Base-by-base conservation (phyloP, 2,888 invertebrate species). In the Papilio protenor region DNA sequence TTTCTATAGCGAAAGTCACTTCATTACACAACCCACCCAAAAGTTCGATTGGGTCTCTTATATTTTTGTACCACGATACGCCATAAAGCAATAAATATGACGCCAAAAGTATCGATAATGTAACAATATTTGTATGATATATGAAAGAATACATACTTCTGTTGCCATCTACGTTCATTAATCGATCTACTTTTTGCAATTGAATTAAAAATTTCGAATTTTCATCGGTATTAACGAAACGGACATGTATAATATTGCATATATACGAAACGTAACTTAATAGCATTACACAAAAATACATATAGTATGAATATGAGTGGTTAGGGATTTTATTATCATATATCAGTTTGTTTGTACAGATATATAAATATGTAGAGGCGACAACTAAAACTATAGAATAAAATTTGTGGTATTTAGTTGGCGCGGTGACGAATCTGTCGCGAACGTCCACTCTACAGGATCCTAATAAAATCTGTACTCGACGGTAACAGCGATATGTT, bases 101-200 rank as follows among this genome's bases (percentile, higher is more conserved):
- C 23, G 85, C 33, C 18, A 80, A 4, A 3, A 81, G 49, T 40
- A 81, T 74, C 74, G 70, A 11, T 11, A 87, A 2, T 2, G 75
- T 23, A 5, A 86, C 57, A 23, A 79, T 87, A 10, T 80, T 79
- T 33, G 79, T 80, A 23, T 49, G 5, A 73, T 82, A 83, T 61
- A 87, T 71, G 1, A 86, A 77, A 3, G 52, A 18, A 72, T 87
- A 85, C 2, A 90, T 80, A 12, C 33, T 75, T 76, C 84, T 84
- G 61, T 84, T 88, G 8, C 84, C 83, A 21, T 89, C 83, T 27
- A 91, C 81, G 45, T 85, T 86, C 87, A 92, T 87, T 1, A 86
- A 77, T 23, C 89, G 85, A 73, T 92, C 91, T 4, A 92, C 85
- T 80, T 88, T 83, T 82, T 93, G 91, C 76, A 91, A 82, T 82